Evolutionary conservation across 2,113 vertebrate genomes (phyloP).

Genomic region (Gobiocypris rarus): DNA sequence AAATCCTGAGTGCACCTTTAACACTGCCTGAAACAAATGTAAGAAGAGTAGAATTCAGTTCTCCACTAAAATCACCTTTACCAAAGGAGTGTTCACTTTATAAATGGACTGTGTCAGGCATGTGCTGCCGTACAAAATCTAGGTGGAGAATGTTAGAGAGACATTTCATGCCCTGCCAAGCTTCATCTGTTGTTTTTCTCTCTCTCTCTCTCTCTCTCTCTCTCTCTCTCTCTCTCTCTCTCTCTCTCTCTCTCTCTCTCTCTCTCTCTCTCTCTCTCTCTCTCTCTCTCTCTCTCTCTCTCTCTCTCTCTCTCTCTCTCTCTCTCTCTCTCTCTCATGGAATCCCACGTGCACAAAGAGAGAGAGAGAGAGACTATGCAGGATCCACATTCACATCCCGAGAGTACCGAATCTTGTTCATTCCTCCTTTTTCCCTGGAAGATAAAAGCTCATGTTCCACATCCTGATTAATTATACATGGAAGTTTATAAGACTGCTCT

Average conservation of each 20-base stretch:
- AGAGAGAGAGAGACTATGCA: conserved; percentile 45
- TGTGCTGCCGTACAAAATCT: conserved; percentile 35
- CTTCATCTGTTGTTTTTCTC: conserved; percentile 15
- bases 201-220: not conserved
- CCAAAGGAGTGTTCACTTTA: not conserved
- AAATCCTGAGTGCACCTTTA: not conserved
- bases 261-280: not conserved
- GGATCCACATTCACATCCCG: conserved; percentile 6
- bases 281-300: not conserved
- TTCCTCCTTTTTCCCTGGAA: conserved; percentile 2
- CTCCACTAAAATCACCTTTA: not conserved
- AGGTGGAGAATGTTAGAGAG: conserved; percentile 39
- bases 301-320: conserved; percentile 1
- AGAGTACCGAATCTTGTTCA: conserved; percentile 17
- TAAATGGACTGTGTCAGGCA: conserved; percentile 37
- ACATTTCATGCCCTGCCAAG: conserved; percentile 46
- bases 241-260: not conserved
- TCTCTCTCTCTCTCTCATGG: not conserved
- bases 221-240: not conserved
- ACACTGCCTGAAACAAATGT: not conserved
- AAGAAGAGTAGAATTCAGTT: not conserved
- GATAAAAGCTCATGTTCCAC: conserved; percentile 65
- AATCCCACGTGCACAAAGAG: no score
- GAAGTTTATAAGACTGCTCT: conserved; percentile 66
- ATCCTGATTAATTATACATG: conserved; percentile 71